Conservation (phyloP, 2,888 invertebrate species). For the Cinara cedri region DNA sequence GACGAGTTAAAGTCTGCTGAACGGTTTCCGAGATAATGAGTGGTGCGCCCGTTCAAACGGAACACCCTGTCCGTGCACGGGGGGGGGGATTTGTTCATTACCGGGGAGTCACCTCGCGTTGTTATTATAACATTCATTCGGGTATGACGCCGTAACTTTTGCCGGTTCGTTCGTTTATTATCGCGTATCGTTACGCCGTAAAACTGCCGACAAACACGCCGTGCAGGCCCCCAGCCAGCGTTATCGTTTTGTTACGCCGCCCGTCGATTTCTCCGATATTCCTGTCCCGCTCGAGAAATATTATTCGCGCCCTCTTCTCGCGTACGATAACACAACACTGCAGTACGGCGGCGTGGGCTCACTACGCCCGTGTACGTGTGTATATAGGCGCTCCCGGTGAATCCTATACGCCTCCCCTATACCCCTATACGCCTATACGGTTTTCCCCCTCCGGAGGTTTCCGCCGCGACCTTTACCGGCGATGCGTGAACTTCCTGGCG, state of each 20-base stretch:
- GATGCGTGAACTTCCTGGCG: slow-evolving; percentile 24
- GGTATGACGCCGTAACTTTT: too few relatives aligned
- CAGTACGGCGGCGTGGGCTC: too few relatives aligned
- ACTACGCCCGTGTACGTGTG: neutral
- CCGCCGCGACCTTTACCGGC: slow-evolving; percentile 37
- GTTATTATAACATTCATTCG: too few relatives aligned
- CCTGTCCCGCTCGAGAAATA: neutral
- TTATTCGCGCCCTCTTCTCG: neutral
- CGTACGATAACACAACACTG: neutral
- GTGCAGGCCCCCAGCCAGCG: neutral
- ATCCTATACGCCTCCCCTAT: too few relatives aligned
- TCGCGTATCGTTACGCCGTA: neutral
- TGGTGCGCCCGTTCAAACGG: too few relatives aligned
- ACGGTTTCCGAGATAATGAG: too few relatives aligned
- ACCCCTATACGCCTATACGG: neutral
- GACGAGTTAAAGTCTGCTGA: too few relatives aligned
- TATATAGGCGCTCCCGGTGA: neutral
- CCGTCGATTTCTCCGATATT: neutral
- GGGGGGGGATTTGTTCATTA: too few relatives aligned
- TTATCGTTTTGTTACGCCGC: slow-evolving; percentile 1
- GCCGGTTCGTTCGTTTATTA: too few relatives aligned
- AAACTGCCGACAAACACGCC: neutral
- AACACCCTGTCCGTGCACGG: too few relatives aligned
- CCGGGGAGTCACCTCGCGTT: too few relatives aligned
- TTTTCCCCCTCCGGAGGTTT: neutral